These are phyloP conservation scores for Zaprionus lachaisei DNA, from an alignment of 1,140 invertebrate species.

Conservation along the genomic window DNA sequence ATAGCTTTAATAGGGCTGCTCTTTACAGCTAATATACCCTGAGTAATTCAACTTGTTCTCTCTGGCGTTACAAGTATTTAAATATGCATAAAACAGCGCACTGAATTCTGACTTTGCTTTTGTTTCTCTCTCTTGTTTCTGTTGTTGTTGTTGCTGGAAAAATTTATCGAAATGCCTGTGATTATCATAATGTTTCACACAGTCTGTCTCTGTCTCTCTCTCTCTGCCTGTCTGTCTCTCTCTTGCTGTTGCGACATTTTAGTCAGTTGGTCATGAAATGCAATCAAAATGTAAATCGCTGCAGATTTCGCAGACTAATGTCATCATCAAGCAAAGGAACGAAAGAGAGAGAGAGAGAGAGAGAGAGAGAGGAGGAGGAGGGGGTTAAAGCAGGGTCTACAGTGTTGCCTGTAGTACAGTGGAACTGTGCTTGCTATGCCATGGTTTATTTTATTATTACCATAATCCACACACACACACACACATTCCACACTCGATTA, in stretches of 20 bases:
- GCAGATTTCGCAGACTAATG: conserved; percentile 36
- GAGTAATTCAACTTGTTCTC: conserved; percentile 26
- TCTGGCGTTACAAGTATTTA: conserved; percentile 25
- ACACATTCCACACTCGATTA: not conserved
- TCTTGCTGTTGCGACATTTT: not conserved
- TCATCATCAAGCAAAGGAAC: conserved; percentile 5
- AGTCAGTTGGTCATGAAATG: conserved; percentile 35
- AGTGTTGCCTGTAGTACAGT: not conserved
- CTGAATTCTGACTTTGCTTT: conserved; percentile 11
- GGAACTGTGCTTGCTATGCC: not conserved
- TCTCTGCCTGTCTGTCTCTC: not conserved
- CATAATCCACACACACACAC: not conserved
- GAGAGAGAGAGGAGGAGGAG: too few species aligned
- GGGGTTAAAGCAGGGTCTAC: not conserved
- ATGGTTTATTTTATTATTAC: not conserved
- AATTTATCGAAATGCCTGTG: conserved; percentile 43
- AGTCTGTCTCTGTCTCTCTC: not conserved
- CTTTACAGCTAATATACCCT: not conserved
- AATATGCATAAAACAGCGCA: conserved; percentile 45
- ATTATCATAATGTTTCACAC: conserved; percentile 43
- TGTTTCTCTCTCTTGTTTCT: not conserved
- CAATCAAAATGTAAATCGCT: conserved; percentile 49
- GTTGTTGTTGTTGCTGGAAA: conserved; percentile 9
- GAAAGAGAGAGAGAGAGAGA: not conserved
- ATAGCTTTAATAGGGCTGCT: too few species aligned